phyloP scores from a whole-genome alignment of 2,797 vertebrate genomes.

The Poecilia wingei region DNA sequence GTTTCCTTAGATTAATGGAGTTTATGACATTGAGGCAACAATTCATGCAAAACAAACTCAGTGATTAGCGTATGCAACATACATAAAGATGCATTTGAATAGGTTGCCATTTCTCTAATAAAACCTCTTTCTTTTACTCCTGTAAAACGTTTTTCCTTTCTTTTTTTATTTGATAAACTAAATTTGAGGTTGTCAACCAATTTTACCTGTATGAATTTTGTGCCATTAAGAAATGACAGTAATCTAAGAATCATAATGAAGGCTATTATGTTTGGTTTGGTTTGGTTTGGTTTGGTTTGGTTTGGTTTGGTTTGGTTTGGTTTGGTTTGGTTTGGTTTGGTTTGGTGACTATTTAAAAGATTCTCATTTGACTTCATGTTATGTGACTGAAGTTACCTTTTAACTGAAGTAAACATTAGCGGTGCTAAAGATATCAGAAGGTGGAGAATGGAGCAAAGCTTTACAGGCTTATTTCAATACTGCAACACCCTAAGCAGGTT shows the following conservation, averaged over 20 bases:
- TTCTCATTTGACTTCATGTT: neutral
- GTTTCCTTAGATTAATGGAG: neutral
- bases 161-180: neutral
- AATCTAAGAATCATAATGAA: neutral
- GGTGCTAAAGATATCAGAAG: slow-evolving; percentile 12
- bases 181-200: neutral
- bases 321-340: neutral
- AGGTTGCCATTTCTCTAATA: neutral
- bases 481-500: slow-evolving; percentile 19
- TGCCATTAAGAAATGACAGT: neutral
- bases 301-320: neutral
- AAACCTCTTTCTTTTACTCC: neutral
- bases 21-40: neutral
- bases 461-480: neutral
- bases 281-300: neutral
- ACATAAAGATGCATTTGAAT: neutral
- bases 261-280: neutral
- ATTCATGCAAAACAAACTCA: neutral
- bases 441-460: slow-evolving; percentile 7
- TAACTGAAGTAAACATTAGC: slow-evolving; percentile 9
- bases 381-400: neutral
- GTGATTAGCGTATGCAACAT: neutral
- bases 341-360: neutral
- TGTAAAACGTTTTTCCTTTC: neutral
- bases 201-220: neutral